Evolutionary conservation across 2,888 invertebrate species (phyloP), one percentile per base, ranked within the genome.

Genomic region (Willowsia nigromaculata): DNA sequence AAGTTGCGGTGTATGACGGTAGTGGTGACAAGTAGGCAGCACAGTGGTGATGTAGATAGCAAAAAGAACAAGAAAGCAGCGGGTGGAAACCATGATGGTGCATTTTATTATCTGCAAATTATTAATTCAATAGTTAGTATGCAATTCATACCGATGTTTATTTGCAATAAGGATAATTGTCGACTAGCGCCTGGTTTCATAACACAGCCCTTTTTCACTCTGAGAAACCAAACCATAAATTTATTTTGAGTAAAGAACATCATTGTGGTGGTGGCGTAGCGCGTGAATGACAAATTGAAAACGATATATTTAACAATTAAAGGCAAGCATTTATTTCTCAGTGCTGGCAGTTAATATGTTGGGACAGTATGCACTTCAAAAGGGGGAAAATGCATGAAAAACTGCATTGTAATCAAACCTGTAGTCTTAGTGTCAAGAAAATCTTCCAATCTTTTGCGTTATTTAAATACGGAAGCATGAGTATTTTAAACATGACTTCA

Each of bases 401-500:
- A 33, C 25, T 62, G 62, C 62, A 80, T 47, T 50, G 40, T 33
- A 22, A 40, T 80, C 80, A 85, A 78, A 40, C 30, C 15, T 74
- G 25, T 47, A 25, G 7, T 74, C 15, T 37, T 25, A n/a, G 33
- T 65, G 27, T 65, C n/a, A n/a, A n/a, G n/a, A n/a, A n/a, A n/a
- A n/a, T n/a, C n/a, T n/a, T n/a, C n/a, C n/a, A n/a, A n/a, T n/a
- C n/a, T 6, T 18, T 33, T 15, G 25, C 22, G 47, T 65, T 65
- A n/a, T 68, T 83, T 68, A 53, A 71, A 83, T 68, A 80, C 40
- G 85, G 84, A 78, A 81, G 65, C 47, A n/a, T 85, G 68, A 56
- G 47, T 81, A 27, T 62, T 85, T 83, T 83, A 88, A 88, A 88
- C 88, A 88, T 88, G 87, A 88, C 82, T 88, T 88, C 81, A 82